A percentile compares a stretch with the other conserved stretches of the same genome.
phyloP scores from a whole-genome alignment of 2,888 invertebrate genomes.

The Leuctra nigra region DNA sequence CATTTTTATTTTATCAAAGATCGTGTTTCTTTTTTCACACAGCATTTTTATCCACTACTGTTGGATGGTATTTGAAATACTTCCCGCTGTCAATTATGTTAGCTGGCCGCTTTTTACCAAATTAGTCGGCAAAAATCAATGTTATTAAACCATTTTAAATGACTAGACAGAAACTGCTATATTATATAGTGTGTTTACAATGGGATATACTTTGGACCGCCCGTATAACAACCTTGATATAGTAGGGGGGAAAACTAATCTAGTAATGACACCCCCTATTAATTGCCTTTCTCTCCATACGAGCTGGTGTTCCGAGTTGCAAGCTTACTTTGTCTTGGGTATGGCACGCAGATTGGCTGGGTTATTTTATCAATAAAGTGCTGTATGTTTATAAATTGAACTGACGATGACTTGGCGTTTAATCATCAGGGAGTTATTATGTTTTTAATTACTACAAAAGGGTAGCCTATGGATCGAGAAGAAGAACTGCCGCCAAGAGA shows the following conservation, averaged over 20 bases:
- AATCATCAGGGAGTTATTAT: not conserved
- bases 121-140: constrained; percentile 7
- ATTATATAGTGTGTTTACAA: not conserved
- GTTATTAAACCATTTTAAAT: constrained; percentile 12
- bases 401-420: not conserved
- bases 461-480: not conserved
- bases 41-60: not conserved
- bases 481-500: too few relatives aligned
- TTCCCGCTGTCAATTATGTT: not conserved
- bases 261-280: too few relatives aligned
- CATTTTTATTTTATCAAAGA: not conserved
- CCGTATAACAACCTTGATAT: not conserved
- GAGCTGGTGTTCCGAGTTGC: not conserved
- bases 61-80: not conserved
- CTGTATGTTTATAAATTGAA: constrained; percentile 4
- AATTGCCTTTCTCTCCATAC: too few relatives aligned
- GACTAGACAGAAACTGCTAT: constrained; percentile 1
- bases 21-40: not conserved
- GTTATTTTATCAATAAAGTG: constrained; percentile 5
- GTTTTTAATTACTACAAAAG: constrained; percentile 6
- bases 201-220: not conserved
- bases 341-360: not conserved
- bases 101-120: not conserved
- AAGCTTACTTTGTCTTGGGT: not conserved
- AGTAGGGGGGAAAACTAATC: too few relatives aligned